Evolutionary conservation across 92 coral and sea anemone species (phyloP).

Genomic region (Palythoa grandis): DNA sequence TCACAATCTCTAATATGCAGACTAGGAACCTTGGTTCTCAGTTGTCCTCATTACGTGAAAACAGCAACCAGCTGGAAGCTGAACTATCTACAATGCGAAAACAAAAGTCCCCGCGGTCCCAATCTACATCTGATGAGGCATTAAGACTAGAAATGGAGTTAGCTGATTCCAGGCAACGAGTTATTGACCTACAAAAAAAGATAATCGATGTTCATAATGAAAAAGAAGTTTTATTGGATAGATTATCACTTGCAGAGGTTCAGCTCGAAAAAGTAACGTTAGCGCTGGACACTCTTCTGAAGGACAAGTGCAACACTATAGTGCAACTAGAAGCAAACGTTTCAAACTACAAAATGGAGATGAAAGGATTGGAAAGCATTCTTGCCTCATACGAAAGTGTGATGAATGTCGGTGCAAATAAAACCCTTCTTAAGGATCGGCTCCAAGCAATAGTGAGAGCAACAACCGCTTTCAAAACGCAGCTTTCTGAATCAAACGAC

Average conservation of each 20-base stretch:
- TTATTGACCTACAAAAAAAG: conserved; percentile 80
- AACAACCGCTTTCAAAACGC: conserved; percentile 18
- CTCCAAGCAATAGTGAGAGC: conserved; percentile 18
- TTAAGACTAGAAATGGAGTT: conserved; percentile 78
- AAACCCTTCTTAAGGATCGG: conserved; percentile 17
- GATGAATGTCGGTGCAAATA: background rate
- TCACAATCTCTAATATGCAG: conserved; percentile 80
- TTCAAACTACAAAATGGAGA: conserved; percentile 29
- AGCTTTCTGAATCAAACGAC: conserved; percentile 20
- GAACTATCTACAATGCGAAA: conserved; percentile 75
- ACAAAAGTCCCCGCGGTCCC: conserved; percentile 54
- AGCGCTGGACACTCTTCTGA: conserved; percentile 33
- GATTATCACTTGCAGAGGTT: conserved; percentile 30
- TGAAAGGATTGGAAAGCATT: conserved; percentile 17
- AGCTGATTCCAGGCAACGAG: conserved; percentile 77
- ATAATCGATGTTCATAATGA: conserved; percentile 72
- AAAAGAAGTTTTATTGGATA: conserved; percentile 55
- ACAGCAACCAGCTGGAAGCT: conserved; percentile 83
- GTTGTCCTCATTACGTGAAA: conserved; percentile 80
- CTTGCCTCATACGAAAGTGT: conserved; percentile 10
- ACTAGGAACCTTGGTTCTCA: conserved; percentile 81
- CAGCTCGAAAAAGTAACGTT: conserved; percentile 36
- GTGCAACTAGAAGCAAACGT: conserved; percentile 29
- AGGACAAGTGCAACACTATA: conserved; percentile 30
- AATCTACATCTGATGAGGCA: conserved; percentile 56